A percentile compares a stretch with the other conserved stretches of the same genome.
Evolutionary conservation across 2,888 invertebrate genomes (phyloP).

Genomic region (Dynastes maya): DNA sequence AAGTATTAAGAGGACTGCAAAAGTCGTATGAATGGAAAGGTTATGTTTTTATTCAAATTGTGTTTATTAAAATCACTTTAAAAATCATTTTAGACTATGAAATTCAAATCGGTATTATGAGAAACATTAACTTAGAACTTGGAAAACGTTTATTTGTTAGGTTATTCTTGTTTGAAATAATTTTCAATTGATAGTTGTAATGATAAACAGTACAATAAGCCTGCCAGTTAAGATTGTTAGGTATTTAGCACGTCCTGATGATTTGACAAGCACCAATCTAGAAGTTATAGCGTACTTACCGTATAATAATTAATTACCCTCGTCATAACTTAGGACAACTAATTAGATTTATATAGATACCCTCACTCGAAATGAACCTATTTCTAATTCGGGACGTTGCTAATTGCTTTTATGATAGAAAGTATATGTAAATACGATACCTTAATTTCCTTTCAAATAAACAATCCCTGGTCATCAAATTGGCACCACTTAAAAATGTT

Average conservation of each 20-base stretch:
- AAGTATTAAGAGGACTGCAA: background rate
- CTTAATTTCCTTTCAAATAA: no score
- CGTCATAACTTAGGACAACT: conserved; percentile 9
- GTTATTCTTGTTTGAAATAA: background rate
- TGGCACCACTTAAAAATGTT: no score
- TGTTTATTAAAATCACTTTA: background rate
- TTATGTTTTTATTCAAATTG: background rate
- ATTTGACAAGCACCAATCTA: conserved; percentile 6
- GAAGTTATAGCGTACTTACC: background rate
- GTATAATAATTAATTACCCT: conserved; percentile 3
- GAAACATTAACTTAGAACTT: no score
- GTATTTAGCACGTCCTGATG: background rate
- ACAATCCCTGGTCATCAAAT: no score
- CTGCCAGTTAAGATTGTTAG: background rate
- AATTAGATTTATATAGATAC: background rate
- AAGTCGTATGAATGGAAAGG: background rate
- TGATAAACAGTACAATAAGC: background rate
- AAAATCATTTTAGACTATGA: background rate
- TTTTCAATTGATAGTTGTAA: background rate
- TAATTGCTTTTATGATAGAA: no score
- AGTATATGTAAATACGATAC: no score
- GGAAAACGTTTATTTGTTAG: background rate
- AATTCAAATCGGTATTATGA: no score
- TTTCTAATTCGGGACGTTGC: no score
- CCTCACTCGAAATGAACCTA: background rate